phyloP scores from a whole-genome alignment of 2,797 vertebrate species.

The Hydrocynus forskahlii region DNA sequence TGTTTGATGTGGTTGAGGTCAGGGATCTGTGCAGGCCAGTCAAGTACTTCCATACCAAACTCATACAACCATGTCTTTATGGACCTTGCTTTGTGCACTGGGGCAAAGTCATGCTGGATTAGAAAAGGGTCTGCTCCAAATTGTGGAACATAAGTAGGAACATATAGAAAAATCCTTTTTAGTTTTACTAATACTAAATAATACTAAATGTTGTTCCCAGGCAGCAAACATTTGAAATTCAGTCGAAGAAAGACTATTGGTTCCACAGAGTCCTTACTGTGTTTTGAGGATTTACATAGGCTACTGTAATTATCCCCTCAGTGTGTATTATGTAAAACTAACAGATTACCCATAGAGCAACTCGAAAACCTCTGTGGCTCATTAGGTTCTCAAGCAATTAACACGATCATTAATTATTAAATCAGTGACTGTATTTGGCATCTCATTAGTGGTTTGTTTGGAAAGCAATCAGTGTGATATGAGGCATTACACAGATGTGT shows the following conservation, averaged over 20 bases:
- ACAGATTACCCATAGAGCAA: constrained; percentile 33
- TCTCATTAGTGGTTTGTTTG: constrained; percentile 44
- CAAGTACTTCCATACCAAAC: too few species aligned
- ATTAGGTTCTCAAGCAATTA: constrained; percentile 47
- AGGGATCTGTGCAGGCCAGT: too few species aligned
- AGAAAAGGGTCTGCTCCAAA: too few species aligned
- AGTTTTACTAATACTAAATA: neutral
- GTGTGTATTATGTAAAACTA: constrained; percentile 22
- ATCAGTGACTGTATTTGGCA: constrained; percentile 35
- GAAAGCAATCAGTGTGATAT: constrained; percentile 29
- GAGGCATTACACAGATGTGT: constrained; percentile 14
- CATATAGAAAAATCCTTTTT: too few species aligned
- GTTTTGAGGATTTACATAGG: neutral
- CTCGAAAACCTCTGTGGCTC: constrained; percentile 40
- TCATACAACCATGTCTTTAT: too few species aligned
- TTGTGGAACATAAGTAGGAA: too few species aligned
- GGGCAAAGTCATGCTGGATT: too few species aligned
- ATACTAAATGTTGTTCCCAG: neutral
- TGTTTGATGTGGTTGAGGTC: too few species aligned
- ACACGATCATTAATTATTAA: constrained; percentile 56
- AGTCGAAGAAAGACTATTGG: neutral
- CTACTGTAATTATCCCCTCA: constrained; percentile 18
- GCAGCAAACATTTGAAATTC: neutral
- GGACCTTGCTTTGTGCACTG: too few species aligned
- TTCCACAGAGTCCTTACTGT: neutral